Base-by-base conservation (phyloP, 2,797 vertebrate genomes). In the Glyptemys insculpta region DNA sequence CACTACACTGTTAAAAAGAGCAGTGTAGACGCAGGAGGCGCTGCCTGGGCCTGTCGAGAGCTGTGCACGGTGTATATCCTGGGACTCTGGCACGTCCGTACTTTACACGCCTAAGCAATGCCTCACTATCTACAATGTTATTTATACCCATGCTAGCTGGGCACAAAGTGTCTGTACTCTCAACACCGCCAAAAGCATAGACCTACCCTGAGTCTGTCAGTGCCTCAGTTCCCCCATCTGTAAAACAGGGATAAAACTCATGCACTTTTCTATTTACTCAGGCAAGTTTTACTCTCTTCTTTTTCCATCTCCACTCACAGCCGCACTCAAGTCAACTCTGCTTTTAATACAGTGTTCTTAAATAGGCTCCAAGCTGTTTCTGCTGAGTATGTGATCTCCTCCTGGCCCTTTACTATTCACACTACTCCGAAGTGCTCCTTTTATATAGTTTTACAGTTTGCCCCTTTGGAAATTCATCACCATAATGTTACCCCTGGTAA, bases 301-400 rank as follows among this genome's bases (percentile, higher is more conserved):
- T 74, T 74, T 74, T 27, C 21, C 41, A 47, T 23, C 12, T 47
- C 41, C 41, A 59, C 1, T 1, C 2, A 41, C 84, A 0, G 0
- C 12, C 68, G 1, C 15, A 6, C 4, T 56, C 27, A 83, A 2
- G 5, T 81, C 6, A 29, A 81, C 2, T 68, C 10, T 34, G 10
- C 83, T 76, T 87, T 12, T 25, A 34, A 31, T 34, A 4, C 34
- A 0, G 0, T 56, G 8, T 6, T 86, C 18, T 68, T 4, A 31
- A 95, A 83, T 21, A 68, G 49, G 19, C 88, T 19, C 0, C 0
- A 78, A 68, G 6, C 57, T 91, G 88, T 31, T 89, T 18, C 68
- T n/a, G 62, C 92, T 89, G 89, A 62, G 18, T 85, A 5, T 85
- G 21, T 41, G 27, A 53, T 0, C 0, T 5, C 74, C 1, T 5